Percentiles rank a stretch among this genome's conserved stretches.
Conservation (phyloP, 2,888 invertebrate genomes). For the Ametastegia equiseti region DNA sequence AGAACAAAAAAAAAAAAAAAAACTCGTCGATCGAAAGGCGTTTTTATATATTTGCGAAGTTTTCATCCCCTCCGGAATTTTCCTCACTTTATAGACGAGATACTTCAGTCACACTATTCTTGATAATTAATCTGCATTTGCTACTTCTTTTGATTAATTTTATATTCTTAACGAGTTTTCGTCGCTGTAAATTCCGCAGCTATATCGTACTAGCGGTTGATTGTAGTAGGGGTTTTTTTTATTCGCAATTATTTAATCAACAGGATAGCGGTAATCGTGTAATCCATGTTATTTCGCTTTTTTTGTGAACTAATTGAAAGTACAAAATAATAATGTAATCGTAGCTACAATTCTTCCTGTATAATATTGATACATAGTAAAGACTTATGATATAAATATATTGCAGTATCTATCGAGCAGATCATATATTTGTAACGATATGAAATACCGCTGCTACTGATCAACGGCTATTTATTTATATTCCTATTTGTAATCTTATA, state of each 20-base stretch:
- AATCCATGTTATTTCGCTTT: not conserved
- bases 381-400: too few species aligned
- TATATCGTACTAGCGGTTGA: not conserved
- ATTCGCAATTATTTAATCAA: not conserved
- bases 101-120: not conserved
- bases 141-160: not conserved
- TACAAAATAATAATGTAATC: constrained; percentile 3
- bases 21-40: not conserved
- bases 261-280: not conserved
- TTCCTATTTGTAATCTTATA: not conserved
- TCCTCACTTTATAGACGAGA: not conserved
- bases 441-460: not conserved
- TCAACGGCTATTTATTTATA: not conserved
- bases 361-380: not conserved
- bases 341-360: not conserved
- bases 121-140: not conserved
- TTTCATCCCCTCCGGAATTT: not conserved
- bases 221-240: not conserved
- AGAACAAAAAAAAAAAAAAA: not conserved
- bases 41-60: not conserved
- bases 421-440: too few species aligned
- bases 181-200: not conserved
- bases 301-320: constrained; percentile 26
- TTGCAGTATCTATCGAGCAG: not conserved
- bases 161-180: not conserved